A percentile compares a stretch with the other conserved stretches of the same genome.
These are phyloP conservation scores for Zhuqinia jingwanae DNA, from an alignment of 2,888 invertebrate genomes.

Conservation along the genomic window DNA sequence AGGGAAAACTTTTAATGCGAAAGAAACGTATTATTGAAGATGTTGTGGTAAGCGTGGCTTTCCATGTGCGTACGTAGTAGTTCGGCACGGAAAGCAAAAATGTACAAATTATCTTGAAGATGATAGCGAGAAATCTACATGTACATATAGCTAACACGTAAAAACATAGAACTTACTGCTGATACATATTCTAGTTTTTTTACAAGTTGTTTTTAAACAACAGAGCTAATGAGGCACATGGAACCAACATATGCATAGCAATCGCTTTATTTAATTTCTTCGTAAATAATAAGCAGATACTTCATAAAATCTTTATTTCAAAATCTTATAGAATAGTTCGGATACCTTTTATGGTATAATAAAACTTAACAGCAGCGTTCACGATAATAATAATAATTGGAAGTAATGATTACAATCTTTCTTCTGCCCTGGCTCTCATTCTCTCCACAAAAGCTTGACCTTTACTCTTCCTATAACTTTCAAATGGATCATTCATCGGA, in stretches of 20 bases:
- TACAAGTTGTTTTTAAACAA: too few relatives aligned
- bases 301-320: too few relatives aligned
- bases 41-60: conserved; percentile 32
- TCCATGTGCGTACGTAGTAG: conserved; percentile 31
- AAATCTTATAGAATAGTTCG: too few relatives aligned
- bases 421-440: conserved; percentile 93
- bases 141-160: too few relatives aligned
- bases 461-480: conserved; percentile 97
- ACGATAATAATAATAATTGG: background rate
- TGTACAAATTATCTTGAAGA: too few relatives aligned
- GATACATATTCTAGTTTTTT: too few relatives aligned
- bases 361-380: background rate
- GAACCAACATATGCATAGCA: too few relatives aligned
- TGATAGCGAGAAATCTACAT: too few relatives aligned
- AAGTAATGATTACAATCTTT: conserved; percentile 67
- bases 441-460: conserved; percentile 96
- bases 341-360: background rate
- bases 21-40: background rate
- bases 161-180: too few relatives aligned
- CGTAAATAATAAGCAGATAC: too few relatives aligned
- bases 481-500: conserved; percentile 96
- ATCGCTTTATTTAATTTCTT: too few relatives aligned
- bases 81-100: background rate
- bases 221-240: too few relatives aligned
- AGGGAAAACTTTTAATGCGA: background rate